Evolutionary conservation across 2,797 vertebrate genomes (phyloP).

Genomic region (Chaetophractus vellerosus): DNA sequence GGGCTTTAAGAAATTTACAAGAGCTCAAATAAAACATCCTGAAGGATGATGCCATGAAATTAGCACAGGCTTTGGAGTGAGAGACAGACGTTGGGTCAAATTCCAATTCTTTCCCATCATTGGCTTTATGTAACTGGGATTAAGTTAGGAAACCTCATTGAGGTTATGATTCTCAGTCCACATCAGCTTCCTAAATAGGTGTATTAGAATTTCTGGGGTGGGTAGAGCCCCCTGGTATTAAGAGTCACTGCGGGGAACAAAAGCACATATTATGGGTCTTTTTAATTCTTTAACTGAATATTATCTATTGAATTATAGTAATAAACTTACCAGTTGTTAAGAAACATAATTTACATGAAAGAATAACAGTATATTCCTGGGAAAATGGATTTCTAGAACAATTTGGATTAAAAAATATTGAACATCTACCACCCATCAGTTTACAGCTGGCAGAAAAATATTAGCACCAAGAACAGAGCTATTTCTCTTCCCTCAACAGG

Average conservation of each 20-base stretch:
- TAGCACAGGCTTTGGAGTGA: neutral
- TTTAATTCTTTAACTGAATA: neutral
- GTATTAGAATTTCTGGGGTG: conserved; percentile 21
- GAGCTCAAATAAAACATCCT: conserved; percentile 50
- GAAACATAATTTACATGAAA: neutral
- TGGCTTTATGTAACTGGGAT: neutral
- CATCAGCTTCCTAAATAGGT: neutral
- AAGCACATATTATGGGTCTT: neutral
- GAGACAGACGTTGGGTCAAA: neutral
- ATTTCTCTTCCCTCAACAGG: neutral
- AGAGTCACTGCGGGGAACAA: conserved; percentile 27
- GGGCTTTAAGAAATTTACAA: neutral
- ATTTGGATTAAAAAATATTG: conserved; percentile 17
- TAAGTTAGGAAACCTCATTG: neutral
- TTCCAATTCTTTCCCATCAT: neutral
- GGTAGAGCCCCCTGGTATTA: neutral
- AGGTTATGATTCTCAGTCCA: neutral
- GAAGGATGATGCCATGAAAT: conserved; percentile 1
- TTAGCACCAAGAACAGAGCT: conserved; percentile 12
- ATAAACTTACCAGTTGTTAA: neutral
- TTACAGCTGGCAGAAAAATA: conserved; percentile 22
- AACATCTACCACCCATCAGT: neutral
- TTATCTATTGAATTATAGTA: conserved; percentile 40
- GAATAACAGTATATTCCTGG: neutral
- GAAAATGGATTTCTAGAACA: conserved; percentile 8